phyloP scores from a whole-genome alignment of 2,797 vertebrate genomes.

The Eurystomus glaucurus region DNA sequence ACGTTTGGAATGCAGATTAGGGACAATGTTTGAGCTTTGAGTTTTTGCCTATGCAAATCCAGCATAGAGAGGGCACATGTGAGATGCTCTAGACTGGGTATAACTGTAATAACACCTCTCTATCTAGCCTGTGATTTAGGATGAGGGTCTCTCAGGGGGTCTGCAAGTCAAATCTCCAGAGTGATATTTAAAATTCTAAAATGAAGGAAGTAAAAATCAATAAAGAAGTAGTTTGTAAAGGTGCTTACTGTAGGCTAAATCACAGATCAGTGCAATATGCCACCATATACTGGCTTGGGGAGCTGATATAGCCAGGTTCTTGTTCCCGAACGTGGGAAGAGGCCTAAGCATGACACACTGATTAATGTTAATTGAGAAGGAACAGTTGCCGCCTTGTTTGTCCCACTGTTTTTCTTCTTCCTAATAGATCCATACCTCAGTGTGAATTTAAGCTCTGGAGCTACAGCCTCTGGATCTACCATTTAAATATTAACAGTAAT shows the following conservation, averaged over 20 bases:
- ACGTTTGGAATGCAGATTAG: neutral
- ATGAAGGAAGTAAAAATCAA: neutral
- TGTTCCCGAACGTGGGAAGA: neutral
- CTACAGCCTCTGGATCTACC: neutral
- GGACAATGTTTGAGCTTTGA: neutral
- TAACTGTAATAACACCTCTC: neutral
- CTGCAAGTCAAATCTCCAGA: neutral
- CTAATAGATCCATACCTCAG: neutral
- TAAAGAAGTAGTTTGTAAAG: neutral
- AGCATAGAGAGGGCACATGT: neutral
- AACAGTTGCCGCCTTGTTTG: neutral
- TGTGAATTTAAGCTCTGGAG: neutral
- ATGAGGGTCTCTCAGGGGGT: neutral
- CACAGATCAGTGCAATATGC: neutral
- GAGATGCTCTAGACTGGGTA: neutral
- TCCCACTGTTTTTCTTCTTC: neutral
- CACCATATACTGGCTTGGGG: neutral
- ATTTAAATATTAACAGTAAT: neutral
- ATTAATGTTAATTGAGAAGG: neutral
- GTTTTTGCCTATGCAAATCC: neutral
- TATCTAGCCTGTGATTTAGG: neutral
- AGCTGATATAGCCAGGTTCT: neutral
- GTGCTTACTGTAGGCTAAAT: neutral
- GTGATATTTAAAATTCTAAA: neutral
- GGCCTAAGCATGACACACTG: neutral